phyloP scores from a whole-genome alignment of 1,140 invertebrate species.

The Nixonia krombeini region DNA sequence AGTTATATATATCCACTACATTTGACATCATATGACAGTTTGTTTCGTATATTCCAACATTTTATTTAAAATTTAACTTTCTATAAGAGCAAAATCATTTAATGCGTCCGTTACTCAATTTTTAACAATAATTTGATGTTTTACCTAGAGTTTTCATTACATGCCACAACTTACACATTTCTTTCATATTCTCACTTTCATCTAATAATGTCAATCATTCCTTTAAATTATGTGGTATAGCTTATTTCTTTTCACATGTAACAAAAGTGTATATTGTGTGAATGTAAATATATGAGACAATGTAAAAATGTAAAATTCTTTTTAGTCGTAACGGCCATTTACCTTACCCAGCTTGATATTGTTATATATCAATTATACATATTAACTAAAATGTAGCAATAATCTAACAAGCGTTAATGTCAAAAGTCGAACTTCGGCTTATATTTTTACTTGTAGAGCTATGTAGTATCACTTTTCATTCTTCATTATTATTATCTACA shows the following conservation, averaged over 20 bases:
- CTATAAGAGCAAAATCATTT: not conserved
- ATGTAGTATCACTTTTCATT: slow-evolving; percentile 1
- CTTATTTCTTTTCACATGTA: not conserved
- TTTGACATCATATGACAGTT: too few relatives aligned
- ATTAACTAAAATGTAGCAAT: not conserved
- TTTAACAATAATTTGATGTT: not conserved
- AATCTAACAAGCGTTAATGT: slow-evolving; percentile 1
- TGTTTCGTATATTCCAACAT: too few relatives aligned
- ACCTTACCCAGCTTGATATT: not conserved
- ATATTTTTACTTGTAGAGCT: slow-evolving; percentile 1
- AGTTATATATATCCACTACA: too few relatives aligned
- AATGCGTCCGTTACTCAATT: not conserved
- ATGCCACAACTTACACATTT: not conserved
- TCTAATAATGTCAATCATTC: not conserved
- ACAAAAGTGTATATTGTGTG: not conserved
- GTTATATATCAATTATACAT: not conserved
- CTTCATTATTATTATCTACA: slow-evolving; percentile 2
- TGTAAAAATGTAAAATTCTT: not conserved
- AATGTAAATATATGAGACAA: not conserved
- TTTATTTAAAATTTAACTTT: too few relatives aligned
- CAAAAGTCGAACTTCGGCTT: slow-evolving; percentile 5
- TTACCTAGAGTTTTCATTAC: not conserved
- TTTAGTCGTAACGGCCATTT: not conserved
- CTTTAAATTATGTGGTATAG: not conserved
- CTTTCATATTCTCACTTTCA: not conserved